Evolutionary conservation across 2,888 invertebrate genomes (phyloP).

Genomic region (Leptinotarsa haldemani): DNA sequence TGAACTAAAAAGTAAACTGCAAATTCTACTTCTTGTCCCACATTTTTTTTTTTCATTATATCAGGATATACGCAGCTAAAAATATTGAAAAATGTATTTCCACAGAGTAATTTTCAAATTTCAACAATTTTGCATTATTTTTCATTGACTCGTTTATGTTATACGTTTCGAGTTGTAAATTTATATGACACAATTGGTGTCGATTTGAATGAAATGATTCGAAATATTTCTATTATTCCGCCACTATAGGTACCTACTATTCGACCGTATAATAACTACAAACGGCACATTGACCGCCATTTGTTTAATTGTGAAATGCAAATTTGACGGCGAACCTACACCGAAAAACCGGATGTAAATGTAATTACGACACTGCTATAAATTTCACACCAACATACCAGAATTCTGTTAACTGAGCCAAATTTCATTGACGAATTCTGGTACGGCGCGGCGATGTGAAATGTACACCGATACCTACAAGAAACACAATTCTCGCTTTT

Average conservation of each 20-base stretch:
- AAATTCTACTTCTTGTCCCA: no score
- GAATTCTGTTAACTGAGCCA: conserved; percentile 19
- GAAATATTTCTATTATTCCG: conserved; percentile 1
- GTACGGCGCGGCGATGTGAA: conserved; percentile 4
- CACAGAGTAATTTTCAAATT: no score
- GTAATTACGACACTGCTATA: conserved; percentile 24
- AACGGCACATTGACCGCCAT: conserved; percentile 11
- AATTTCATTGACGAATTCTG: conserved; percentile 23
- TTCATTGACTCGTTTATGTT: neutral
- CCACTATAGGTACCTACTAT: neutral
- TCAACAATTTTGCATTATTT: no score
- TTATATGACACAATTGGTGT: neutral
- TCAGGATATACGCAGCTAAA: no score
- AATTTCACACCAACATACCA: conserved; percentile 22
- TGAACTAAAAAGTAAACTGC: no score
- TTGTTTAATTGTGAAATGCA: conserved; percentile 30
- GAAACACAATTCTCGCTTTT: conserved; percentile 12
- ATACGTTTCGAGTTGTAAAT: neutral
- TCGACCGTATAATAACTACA: conserved; percentile 16
- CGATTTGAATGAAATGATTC: conserved; percentile 1
- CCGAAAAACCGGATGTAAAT: conserved; percentile 27
- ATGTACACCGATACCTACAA: neutral
- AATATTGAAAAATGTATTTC: no score
- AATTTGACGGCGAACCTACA: conserved; percentile 26
- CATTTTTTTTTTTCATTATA: no score